These are phyloP conservation scores for Brevimyrus niger DNA, from an alignment of 2,113 vertebrate genomes.

Conservation along the genomic window DNA sequence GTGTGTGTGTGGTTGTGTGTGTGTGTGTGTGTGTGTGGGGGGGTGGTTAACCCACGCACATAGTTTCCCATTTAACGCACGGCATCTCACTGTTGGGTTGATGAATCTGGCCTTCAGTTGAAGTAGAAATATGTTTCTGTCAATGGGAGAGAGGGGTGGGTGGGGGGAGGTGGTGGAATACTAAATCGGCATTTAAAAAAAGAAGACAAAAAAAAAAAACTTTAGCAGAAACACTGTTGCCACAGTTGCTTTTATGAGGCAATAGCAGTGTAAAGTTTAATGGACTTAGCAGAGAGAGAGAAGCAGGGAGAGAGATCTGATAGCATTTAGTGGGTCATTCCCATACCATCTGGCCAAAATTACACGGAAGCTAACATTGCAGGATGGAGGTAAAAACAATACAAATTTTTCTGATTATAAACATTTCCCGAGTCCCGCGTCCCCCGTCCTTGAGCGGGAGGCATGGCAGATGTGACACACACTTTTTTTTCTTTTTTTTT, in stretches of 20 bases:
- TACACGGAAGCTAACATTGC: neutral
- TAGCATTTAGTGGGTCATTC: neutral
- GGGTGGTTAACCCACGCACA: neutral
- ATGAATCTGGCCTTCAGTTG: slow-evolving; percentile 19
- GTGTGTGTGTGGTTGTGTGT: neutral
- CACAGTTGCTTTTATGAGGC: neutral
- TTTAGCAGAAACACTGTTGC: neutral
- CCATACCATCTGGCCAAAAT: neutral
- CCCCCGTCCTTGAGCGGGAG: neutral
- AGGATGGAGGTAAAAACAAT: neutral
- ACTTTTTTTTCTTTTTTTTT: neutral
- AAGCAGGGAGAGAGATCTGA: no score
- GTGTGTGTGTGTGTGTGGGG: neutral
- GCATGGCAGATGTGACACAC: neutral
- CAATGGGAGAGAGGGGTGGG: neutral
- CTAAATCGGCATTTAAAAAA: neutral
- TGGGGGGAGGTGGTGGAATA: neutral
- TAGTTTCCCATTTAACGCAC: slow-evolving; percentile 19
- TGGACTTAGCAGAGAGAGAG: neutral
- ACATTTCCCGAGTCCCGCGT: neutral
- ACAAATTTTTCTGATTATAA: neutral
- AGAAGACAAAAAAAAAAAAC: neutral
- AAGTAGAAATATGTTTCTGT: slow-evolving; percentile 7
- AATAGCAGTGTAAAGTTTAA: neutral
- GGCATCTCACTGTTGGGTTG: slow-evolving; percentile 12